A percentile compares a stretch with the other conserved stretches of the same genome.
Evolutionary conservation across 2,888 invertebrate species (phyloP).

Genomic region (Malthinus flaveolus): DNA sequence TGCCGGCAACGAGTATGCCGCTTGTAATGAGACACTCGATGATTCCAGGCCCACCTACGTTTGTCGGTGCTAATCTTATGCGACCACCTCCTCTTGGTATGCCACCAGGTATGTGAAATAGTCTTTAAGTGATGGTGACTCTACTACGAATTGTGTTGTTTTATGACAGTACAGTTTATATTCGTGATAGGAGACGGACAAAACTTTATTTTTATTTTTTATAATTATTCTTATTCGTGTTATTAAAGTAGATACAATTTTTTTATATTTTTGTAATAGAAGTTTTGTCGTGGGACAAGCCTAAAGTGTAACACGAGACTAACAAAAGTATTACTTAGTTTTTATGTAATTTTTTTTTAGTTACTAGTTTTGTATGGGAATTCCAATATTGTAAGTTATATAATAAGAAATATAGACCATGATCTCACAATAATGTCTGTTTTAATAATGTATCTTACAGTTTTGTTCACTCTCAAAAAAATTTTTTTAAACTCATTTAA

Average conservation of each 20-base stretch:
- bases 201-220: not conserved
- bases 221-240: too few species aligned
- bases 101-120: slow-evolving; percentile 64
- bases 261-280: too few species aligned
- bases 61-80: slow-evolving; percentile 64
- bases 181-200: slow-evolving; percentile 3
- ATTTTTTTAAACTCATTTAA: too few species aligned
- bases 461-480: slow-evolving; percentile 9
- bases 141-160: slow-evolving; percentile 9
- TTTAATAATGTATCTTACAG: slow-evolving; percentile 1
- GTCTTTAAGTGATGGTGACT: slow-evolving; percentile 18
- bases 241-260: too few species aligned
- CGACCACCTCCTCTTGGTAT: slow-evolving; percentile 67
- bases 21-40: slow-evolving; percentile 60
- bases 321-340: too few species aligned
- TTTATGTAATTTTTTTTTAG: slow-evolving; percentile 1
- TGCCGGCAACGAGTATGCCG: slow-evolving; percentile 57
- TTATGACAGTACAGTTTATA: slow-evolving; percentile 9
- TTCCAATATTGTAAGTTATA: slow-evolving; percentile 1
- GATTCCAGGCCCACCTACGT: slow-evolving; percentile 56
- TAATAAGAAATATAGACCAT: slow-evolving; percentile 3
- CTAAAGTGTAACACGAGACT: too few species aligned
- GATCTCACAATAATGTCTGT: slow-evolving; percentile 3
- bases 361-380: not conserved
- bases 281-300: too few species aligned